Evolutionary conservation across 2,888 invertebrate species (phyloP).

Genomic region (Lithophane leautieri): DNA sequence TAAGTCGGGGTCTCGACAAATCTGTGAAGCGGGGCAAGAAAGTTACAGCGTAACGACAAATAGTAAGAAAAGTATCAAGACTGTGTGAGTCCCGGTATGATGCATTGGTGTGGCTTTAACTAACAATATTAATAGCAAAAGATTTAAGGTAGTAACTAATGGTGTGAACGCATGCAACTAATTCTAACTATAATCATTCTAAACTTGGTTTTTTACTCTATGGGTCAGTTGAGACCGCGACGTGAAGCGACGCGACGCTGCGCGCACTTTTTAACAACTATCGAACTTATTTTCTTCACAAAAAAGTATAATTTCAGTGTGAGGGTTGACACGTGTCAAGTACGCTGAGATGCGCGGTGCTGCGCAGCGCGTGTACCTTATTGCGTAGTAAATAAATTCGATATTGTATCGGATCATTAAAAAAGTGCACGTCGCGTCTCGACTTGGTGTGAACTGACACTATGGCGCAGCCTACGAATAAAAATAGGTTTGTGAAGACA

Average conservation of each 20-base stretch:
- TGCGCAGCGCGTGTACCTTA: no score
- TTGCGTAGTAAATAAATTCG: no score
- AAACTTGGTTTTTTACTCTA: not conserved
- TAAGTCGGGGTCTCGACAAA: slow-evolving; percentile 50
- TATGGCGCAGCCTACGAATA: not conserved
- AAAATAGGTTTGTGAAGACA: not conserved
- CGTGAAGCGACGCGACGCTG: no score
- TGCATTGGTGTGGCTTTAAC: slow-evolving; percentile 35
- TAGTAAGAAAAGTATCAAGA: slow-evolving; percentile 33
- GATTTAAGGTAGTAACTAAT: slow-evolving; percentile 28
- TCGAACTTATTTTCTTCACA: no score
- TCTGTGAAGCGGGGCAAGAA: slow-evolving; percentile 53
- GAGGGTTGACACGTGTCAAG: no score
- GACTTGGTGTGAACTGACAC: no score
- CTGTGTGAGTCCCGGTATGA: slow-evolving; percentile 43
- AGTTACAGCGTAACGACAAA: slow-evolving; percentile 27
- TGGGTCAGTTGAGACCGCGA: no score
- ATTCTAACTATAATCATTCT: not conserved
- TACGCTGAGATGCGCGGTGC: no score
- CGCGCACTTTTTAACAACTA: no score
- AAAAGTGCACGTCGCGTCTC: no score
- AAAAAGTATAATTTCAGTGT: no score
- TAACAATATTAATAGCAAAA: not conserved
- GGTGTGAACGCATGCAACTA: slow-evolving; percentile 30
- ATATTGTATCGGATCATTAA: no score